Evolutionary conservation across 2,888 invertebrate species (phyloP), one percentile per base, ranked within the genome.

Genomic region (Lucinisca nassula): DNA sequence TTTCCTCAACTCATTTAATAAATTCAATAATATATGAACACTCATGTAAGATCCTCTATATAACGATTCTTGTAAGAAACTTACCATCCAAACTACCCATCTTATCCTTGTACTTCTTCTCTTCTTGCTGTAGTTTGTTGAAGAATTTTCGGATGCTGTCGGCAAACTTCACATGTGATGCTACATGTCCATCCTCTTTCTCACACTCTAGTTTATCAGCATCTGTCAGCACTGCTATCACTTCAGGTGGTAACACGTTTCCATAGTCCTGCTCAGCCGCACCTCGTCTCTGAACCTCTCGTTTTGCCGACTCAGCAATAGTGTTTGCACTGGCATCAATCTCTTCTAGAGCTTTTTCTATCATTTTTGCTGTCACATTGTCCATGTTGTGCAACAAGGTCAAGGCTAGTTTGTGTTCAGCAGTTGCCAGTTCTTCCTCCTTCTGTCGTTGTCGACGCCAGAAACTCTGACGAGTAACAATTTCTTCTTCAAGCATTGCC

Each of bases 401-500:
- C 61, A 92, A 90, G 12, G 93, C 87, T 40, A 95, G 87, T 8
- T 87, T 84, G 83, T 94, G 94, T 87, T 95, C 95, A 8, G 92
- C 88, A 35, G 82, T 61, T 0, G 94, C 94, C 37, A 95, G 76
- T 37, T 95, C 95, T 58, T 87, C 90, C 82, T 95, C 95, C 40
- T 91, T 90, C 72, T 95, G 93, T 72, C 95, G 76, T 83, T 95
- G 95, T n/a, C 95, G 89, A 49, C 95, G 82, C 95, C 95, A 95
- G 94, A 92, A 95, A 30, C 93, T 92, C 10, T 92, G 90, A 17
- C 95, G 89, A 21, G 95, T 94, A 4, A 94, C 93, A 1, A 95
- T 91, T 84, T 96, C 96, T 58, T 96, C 96, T 80, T 95, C 95
- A 37, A 96, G 88, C 91, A 95, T 91, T 17, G 95, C 92, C 8